These are phyloP conservation scores for Actinemys pallida DNA, from an alignment of 2,113 vertebrate genomes.

Conservation along the genomic window DNA sequence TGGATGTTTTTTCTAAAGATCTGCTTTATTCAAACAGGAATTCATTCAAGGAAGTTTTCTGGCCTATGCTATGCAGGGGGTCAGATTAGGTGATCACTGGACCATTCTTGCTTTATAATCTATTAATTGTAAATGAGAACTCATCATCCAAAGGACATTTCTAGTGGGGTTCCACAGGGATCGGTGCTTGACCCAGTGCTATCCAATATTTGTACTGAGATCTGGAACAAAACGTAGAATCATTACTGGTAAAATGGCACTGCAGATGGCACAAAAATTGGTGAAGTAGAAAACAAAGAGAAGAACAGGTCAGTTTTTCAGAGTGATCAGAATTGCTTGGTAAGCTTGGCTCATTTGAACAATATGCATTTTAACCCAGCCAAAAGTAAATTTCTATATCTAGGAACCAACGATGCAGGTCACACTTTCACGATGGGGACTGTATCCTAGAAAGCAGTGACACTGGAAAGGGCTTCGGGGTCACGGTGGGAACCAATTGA, in stretches of 20 bases:
- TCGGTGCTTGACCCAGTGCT: accelerated
- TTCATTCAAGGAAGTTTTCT: no score
- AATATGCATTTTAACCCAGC: no score
- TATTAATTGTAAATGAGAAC: background rate
- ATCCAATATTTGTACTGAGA: background rate
- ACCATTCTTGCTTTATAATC: background rate
- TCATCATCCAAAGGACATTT: accelerated
- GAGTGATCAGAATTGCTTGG: background rate
- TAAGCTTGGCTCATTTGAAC: background rate
- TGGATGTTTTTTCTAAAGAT: background rate
- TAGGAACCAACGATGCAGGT: no score
- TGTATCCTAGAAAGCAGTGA: no score
- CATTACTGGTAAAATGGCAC: background rate
- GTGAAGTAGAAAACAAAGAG: slow-evolving; percentile 3
- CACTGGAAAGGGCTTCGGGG: no score
- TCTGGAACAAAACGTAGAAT: background rate
- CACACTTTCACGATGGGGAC: no score
- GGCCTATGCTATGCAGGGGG: no score
- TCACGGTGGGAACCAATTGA: no score
- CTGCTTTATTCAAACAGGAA: background rate
- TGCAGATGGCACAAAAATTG: slow-evolving; percentile 14
- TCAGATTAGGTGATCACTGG: background rate
- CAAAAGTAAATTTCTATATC: no score
- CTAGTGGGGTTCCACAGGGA: background rate
- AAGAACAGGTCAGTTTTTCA: accelerated